A percentile compares a stretch with the other conserved stretches of the same genome.
Conservation (phyloP, 1,140 invertebrate species). For the Drosophila tani region DNA sequence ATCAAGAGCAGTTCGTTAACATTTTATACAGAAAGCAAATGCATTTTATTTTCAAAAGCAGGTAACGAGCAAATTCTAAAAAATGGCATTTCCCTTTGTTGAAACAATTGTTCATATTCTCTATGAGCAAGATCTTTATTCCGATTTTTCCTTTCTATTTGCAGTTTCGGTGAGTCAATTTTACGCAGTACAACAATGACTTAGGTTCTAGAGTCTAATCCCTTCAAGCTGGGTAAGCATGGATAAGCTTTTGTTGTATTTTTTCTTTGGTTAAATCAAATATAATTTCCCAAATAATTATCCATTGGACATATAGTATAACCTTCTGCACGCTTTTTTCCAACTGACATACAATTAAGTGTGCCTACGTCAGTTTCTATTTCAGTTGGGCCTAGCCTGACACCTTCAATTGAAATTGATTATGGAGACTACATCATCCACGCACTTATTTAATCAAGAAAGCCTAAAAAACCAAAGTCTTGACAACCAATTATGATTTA, state of each 20-base stretch:
- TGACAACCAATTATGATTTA: conserved; percentile 45
- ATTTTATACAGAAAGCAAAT: background rate
- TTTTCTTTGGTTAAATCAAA: conserved; percentile 6
- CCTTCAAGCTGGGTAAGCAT: conserved; percentile 6
- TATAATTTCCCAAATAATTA: background rate
- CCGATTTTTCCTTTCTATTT: conserved; percentile 51
- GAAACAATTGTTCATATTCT: conserved; percentile 7
- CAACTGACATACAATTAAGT: conserved; percentile 22
- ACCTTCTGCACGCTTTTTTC: conserved; percentile 13
- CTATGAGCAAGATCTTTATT: conserved; percentile 18
- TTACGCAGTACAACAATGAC: background rate
- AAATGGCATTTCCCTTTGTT: conserved; percentile 25
- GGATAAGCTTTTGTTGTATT: background rate
- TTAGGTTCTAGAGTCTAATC: conserved; percentile 7
- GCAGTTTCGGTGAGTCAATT: conserved; percentile 71
- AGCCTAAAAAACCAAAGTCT: conserved; percentile 20
- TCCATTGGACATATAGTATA: conserved; percentile 1
- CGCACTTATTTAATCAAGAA: conserved; percentile 47
- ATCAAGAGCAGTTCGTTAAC: background rate
- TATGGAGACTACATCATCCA: conserved; percentile 49
- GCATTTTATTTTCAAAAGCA: background rate
- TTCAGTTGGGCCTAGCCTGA: conserved; percentile 51
- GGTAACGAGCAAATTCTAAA: conserved; percentile 8
- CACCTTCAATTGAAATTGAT: conserved; percentile 81
- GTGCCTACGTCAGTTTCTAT: conserved; percentile 63